Conservation (phyloP, 2,797 vertebrate species). For the Megalops cyprinoides region DNA sequence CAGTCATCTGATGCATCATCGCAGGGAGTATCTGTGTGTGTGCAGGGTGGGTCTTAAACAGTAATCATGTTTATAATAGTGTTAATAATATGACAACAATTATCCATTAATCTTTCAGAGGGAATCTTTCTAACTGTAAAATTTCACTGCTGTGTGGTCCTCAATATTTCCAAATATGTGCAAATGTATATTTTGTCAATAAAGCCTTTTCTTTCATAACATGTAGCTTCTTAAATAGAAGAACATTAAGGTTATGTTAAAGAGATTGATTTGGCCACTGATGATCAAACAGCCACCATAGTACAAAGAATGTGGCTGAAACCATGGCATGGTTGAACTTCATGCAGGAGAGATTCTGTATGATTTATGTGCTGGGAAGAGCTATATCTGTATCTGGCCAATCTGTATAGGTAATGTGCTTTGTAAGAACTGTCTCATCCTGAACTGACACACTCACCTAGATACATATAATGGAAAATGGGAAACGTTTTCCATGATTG, state of each 20-base stretch:
- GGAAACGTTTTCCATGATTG: no score
- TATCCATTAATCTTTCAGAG: not conserved
- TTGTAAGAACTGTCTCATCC: no score
- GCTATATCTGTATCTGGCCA: no score
- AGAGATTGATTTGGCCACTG: not conserved
- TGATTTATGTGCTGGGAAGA: no score
- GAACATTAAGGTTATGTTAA: not conserved
- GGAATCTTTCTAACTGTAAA: not conserved
- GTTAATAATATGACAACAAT: not conserved
- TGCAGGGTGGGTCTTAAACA: no score
- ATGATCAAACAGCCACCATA: not conserved
- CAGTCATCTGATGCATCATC: no score
- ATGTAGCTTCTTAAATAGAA: not conserved
- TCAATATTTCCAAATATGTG: not conserved
- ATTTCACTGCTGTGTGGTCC: not conserved
- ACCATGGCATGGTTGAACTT: not conserved
- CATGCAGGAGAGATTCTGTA: not conserved
- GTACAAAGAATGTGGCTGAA: not conserved
- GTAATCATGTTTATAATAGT: not conserved
- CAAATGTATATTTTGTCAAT: not conserved
- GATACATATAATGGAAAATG: no score
- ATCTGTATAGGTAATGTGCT: no score
- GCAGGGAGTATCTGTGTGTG: no score
- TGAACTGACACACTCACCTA: no score
- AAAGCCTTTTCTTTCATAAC: not conserved